phyloP scores from a whole-genome alignment of 2,113 vertebrate species.

The Crotalus viridis region DNA sequence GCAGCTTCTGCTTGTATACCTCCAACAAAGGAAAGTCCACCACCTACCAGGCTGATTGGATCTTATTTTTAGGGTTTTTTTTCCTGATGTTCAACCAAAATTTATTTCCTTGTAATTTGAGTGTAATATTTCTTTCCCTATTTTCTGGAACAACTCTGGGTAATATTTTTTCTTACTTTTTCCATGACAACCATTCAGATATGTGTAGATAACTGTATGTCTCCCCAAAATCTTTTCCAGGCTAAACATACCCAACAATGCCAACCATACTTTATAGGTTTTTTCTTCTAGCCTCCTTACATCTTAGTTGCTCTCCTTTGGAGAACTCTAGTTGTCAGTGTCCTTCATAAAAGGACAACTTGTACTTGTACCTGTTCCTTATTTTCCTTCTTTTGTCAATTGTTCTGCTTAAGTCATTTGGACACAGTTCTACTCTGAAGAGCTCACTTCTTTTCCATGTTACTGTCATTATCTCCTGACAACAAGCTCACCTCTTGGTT shows the following conservation, averaged over 20 bases:
- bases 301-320: not conserved
- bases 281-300: not conserved
- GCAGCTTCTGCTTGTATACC: not conserved
- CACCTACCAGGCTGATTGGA: not conserved
- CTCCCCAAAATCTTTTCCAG: not conserved
- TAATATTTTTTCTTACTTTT: too few relatives aligned
- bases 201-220: not conserved
- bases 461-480: not conserved
- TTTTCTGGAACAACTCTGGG: too few relatives aligned
- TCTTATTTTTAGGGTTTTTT: not conserved
- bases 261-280: not conserved
- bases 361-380: not conserved
- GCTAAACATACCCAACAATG: not conserved
- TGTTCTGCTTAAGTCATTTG: not conserved
- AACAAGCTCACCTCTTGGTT: not conserved
- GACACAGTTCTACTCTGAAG: not conserved
- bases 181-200: not conserved
- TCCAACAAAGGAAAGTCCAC: not conserved
- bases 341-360: not conserved
- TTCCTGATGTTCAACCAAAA: not conserved
- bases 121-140: not conserved
- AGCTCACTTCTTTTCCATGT: not conserved
- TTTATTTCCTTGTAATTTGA: not conserved
- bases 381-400: not conserved
- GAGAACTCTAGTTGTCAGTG: not conserved